Base-by-base conservation (phyloP, 1,140 invertebrate genomes). In the Berghia stephanieae region DNA sequence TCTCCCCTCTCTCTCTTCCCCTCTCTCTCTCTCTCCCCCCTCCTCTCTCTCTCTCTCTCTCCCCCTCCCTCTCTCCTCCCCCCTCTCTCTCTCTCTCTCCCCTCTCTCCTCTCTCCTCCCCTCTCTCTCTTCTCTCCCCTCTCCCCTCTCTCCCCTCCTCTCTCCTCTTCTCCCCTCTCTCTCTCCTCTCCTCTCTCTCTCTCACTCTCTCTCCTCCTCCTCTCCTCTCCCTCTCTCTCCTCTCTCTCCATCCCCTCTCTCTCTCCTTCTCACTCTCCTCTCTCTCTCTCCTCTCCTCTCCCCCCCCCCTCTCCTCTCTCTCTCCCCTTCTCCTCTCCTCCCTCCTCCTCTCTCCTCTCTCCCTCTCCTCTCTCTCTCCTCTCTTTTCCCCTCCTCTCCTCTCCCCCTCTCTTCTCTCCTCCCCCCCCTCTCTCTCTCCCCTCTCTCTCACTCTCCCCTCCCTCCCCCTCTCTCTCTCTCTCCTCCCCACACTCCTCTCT, bases 161-260 rank as follows among this genome's bases (percentile, higher is more conserved):
- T n/a, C n/a, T n/a, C n/a, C n/a, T n/a, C n/a, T n/a, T n/a, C n/a
- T n/a, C n/a, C n/a, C n/a, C n/a, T n/a, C n/a, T n/a, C n/a, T n/a
- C n/a, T n/a, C n/a, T n/a, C n/a, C n/a, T n/a, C n/a, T n/a, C n/a
- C 40, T 69, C 67, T 69, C 40, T 43, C 40, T 69, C 67, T 69
- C 40, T 43, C 40, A 36, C 67, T 69, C 40, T 43, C 40, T 69
- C 67, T 69, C 40, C 38, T 38, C 40, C 67, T 69, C 40, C 40
- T 38, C 40, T 38, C 38, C 8, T 34, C 36, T 10, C 13, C 34
- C n/a, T 63, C n/a, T 10, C 57, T 63, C n/a, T 63, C n/a, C 6
- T 34, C 34, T 6, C n/a, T 8, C 6, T n/a, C n/a, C n/a, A n/a
- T n/a, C n/a, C n/a, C n/a, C n/a, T n/a, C n/a, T n/a, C n/a, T n/a